These are phyloP conservation scores for Stictonetta naevosa DNA, from an alignment of 2,113 vertebrate species.

Conservation along the genomic window DNA sequence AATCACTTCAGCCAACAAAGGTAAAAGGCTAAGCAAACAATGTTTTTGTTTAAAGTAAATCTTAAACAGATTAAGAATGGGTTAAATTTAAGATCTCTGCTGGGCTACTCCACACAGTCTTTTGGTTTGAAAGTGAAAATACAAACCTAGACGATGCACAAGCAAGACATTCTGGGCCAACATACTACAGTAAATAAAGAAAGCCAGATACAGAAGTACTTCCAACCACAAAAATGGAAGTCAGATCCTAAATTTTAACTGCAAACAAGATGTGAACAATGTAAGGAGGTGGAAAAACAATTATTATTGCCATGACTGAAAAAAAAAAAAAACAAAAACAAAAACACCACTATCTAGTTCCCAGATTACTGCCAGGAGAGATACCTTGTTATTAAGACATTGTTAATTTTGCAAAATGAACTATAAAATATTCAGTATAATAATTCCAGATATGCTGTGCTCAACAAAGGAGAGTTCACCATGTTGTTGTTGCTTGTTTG, in stretches of 20 bases:
- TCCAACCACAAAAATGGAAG: neutral
- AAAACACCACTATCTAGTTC: too few species aligned
- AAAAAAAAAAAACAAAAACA: neutral
- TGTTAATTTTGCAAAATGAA: neutral
- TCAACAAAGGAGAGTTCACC: neutral
- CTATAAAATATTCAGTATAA: neutral
- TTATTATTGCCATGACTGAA: neutral
- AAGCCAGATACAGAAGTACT: neutral
- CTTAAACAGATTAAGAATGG: conserved; percentile 21
- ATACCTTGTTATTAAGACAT: neutral
- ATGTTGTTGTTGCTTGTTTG: too few species aligned
- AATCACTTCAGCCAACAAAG: neutral
- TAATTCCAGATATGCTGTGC: neutral
- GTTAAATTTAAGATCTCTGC: conserved; percentile 3
- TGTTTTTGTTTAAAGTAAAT: neutral
- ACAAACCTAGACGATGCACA: neutral
- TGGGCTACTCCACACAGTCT: neutral
- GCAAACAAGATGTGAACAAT: neutral
- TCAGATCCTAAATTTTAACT: neutral
- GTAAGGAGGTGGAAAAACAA: neutral
- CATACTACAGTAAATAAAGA: neutral
- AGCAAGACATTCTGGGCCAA: neutral
- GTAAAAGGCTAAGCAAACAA: conserved; percentile 18
- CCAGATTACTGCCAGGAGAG: neutral
- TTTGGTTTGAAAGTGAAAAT: conserved; percentile 19